Evolutionary conservation across 2,888 invertebrate species (phyloP).

Genomic region (Deroplatys truncata): DNA sequence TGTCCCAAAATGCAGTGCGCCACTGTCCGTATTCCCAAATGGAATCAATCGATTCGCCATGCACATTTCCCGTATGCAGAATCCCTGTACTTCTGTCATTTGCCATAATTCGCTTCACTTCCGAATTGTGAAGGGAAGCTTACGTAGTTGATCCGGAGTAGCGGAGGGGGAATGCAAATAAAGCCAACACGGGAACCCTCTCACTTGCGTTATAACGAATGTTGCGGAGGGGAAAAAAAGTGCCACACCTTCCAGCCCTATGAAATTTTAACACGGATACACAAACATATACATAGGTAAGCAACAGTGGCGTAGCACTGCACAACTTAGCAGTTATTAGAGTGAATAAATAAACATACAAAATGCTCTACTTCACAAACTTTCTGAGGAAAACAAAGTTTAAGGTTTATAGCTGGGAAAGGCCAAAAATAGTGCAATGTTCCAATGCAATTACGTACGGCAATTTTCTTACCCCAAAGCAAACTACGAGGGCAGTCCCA

Average conservation of each 20-base stretch:
- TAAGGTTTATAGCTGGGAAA: too few relatives aligned
- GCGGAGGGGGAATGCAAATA: neutral
- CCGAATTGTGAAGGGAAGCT: neutral
- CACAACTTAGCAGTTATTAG: too few relatives aligned
- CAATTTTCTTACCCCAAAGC: too few relatives aligned
- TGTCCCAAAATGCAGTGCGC: neutral
- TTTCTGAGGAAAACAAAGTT: too few relatives aligned
- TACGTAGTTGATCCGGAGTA: neutral
- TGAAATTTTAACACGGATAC: too few relatives aligned
- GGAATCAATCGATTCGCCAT: neutral
- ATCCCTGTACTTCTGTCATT: neutral
- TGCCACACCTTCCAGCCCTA: neutral
- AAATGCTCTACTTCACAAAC: too few relatives aligned
- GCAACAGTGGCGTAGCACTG: neutral
- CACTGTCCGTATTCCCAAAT: neutral
- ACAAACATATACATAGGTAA: neutral
- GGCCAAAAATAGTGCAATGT: too few relatives aligned
- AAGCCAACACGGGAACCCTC: neutral
- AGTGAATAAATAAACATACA: too few relatives aligned
- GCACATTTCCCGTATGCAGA: neutral
- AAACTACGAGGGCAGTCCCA: too few relatives aligned
- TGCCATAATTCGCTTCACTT: neutral
- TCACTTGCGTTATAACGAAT: neutral
- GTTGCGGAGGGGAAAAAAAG: neutral
- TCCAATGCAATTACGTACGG: too few relatives aligned